Base-by-base conservation (phyloP, 2,797 vertebrate genomes). In the Myripristis jacobus region DNA sequence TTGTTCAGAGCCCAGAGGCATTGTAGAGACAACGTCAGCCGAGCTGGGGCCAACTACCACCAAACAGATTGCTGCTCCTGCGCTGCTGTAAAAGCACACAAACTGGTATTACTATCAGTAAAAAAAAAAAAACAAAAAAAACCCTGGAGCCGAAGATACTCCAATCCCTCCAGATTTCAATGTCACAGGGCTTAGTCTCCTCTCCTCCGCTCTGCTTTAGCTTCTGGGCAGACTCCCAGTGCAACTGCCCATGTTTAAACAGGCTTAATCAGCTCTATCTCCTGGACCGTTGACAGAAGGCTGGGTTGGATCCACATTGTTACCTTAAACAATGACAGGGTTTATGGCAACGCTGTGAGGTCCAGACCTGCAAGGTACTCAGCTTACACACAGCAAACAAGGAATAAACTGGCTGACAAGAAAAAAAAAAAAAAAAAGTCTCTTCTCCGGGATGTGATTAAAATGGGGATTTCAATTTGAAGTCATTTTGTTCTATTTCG, bases 211-310 rank as follows among this genome's bases (percentile, higher is more conserved):
- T 74, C 71, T 79, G 65, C 44, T 57, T 36, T 56, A 18, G 38
- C 21, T 48, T 25, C 10, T 16, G 19, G 34, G 41, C 58, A 25
- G 31, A 10, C 22, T 41, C 34, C 29, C 74, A 66, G 72, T 31
- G 46, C 73, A 68, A 47, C 70, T 9, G 48, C 54, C 71, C 70
- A 43, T 89, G 89, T 88, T 89, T 87, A 70, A 85, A 89, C 83
- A 86, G 75, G 54, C 82, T 63, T 88, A 86, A 89, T 91, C 87
- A 90, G 87, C 89, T 91, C 77, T 80, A n/a, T 70, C 74, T 59
- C 80, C 62, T 4, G 64, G 77, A 62, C 76, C 29, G 61, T 82
- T 72, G 83, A 65, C 66, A 65, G 54, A 89, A 67, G 71, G 83
- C 73, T 75, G 79, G 85, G 76, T 58, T 79, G 43, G 76, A 79